These are phyloP conservation scores for Somateria mollissima DNA, from an alignment of 2,797 vertebrate genomes.

Conservation along the genomic window DNA sequence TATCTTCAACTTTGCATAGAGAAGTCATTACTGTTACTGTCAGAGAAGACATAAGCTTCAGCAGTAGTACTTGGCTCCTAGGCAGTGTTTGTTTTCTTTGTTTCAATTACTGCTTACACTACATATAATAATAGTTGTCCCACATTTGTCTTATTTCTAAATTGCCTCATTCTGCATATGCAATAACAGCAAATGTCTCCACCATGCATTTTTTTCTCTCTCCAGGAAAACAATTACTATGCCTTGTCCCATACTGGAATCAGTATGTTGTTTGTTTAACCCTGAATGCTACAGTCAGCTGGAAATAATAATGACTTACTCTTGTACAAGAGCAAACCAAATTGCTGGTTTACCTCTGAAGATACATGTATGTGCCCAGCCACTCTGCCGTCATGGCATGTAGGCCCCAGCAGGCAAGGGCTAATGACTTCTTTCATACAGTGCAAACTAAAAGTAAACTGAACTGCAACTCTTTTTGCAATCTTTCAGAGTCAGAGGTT, in stretches of 20 bases:
- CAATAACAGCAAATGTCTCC: neutral
- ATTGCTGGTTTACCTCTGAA: neutral
- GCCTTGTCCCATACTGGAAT: neutral
- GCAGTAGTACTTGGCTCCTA: neutral
- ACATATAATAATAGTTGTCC: neutral
- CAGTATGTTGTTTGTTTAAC: neutral
- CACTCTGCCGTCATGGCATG: neutral
- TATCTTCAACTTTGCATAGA: slow-evolving; percentile 4
- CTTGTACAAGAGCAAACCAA: neutral
- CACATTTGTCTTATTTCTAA: neutral
- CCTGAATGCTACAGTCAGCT: neutral
- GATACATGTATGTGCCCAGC: neutral
- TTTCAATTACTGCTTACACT: neutral
- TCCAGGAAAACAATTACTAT: neutral
- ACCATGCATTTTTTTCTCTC: neutral
- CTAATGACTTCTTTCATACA: neutral
- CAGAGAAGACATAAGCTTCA: neutral
- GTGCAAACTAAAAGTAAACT: neutral
- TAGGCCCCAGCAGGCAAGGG: neutral
- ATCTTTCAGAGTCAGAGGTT: neutral
- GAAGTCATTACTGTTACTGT: neutral
- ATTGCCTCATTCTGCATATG: neutral
- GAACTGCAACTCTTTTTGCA: neutral
- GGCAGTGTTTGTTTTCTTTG: neutral
- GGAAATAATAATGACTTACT: neutral